Percentiles rank a stretch among this genome's conserved stretches.
These are phyloP conservation scores for Cantharis rufa DNA, from an alignment of 2,888 invertebrate species.

Conservation along the genomic window DNA sequence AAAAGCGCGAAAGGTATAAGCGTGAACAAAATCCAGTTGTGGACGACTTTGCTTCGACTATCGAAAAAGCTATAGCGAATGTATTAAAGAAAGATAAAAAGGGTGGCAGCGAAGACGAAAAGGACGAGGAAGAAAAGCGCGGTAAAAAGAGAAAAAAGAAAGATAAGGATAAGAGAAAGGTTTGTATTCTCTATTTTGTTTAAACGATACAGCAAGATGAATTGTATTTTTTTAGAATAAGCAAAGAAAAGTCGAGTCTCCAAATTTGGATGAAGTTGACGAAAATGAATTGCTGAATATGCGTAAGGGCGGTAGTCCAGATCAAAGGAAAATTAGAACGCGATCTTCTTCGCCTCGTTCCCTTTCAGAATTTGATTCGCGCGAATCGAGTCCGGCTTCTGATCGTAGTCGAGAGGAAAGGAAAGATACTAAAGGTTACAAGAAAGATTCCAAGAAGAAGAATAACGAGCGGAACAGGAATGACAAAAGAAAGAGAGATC, in stretches of 20 bases:
- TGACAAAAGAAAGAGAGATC: slow-evolving; percentile 40
- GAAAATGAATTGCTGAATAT: slow-evolving; percentile 82
- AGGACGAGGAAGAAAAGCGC: slow-evolving; percentile 60
- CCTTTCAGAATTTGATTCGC: slow-evolving; percentile 57
- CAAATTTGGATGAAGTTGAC: slow-evolving; percentile 61
- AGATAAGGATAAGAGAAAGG: slow-evolving; percentile 58
- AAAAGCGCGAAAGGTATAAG: slow-evolving; percentile 42
- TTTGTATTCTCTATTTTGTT: slow-evolving; percentile 36
- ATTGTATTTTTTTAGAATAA: slow-evolving; percentile 47
- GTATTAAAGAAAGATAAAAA: slow-evolving; percentile 70
- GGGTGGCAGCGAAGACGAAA: slow-evolving; percentile 52
- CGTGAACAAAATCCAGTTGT: slow-evolving; percentile 43
- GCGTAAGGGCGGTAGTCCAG: slow-evolving; percentile 72
- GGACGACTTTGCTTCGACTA: slow-evolving; percentile 79
- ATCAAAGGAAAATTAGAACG: neutral
- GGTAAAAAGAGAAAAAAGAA: slow-evolving; percentile 64
- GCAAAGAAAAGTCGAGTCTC: slow-evolving; percentile 57
- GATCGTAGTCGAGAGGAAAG: slow-evolving; percentile 36
- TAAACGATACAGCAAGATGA: neutral
- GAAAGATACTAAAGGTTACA: slow-evolving; percentile 16
- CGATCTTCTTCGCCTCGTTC: slow-evolving; percentile 45
- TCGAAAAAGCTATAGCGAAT: slow-evolving; percentile 78
- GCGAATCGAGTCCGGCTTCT: slow-evolving; percentile 62
- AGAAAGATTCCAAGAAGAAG: slow-evolving; percentile 28
- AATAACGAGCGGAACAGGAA: slow-evolving; percentile 26